A percentile compares a stretch with the other conserved stretches of the same genome.
Evolutionary conservation across 2,113 vertebrate genomes (phyloP).

Genomic region (Chaetodon trifascialis): DNA sequence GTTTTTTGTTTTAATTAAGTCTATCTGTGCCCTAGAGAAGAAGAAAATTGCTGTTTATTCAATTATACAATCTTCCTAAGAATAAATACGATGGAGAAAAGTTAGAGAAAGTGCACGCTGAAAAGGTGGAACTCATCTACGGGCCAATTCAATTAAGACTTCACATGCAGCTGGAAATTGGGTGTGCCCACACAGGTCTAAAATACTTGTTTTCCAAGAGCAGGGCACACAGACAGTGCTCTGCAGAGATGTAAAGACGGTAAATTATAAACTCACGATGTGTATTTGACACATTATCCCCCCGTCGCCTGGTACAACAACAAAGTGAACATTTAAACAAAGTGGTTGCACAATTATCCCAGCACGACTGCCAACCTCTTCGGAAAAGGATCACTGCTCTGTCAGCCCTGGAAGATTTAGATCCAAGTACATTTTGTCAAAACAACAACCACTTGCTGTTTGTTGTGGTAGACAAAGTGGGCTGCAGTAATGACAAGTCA

Average conservation of each 20-base stretch:
- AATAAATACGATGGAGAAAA: not conserved
- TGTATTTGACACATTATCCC: conserved; percentile 61
- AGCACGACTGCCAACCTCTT: conserved; percentile 53
- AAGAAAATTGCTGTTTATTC: not conserved
- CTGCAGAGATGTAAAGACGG: conserved; percentile 41
- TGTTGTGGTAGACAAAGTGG: conserved; percentile 56
- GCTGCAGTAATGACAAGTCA: conserved; percentile 64
- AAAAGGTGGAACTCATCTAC: not conserved
- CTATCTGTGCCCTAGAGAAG: not conserved
- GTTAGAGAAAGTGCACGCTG: not conserved
- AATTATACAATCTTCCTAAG: not conserved
- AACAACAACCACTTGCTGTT: conserved; percentile 59
- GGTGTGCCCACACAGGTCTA: conserved; percentile 37
- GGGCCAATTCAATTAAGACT: conserved; percentile 39
- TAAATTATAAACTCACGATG: conserved; percentile 60
- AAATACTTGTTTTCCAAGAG: conserved; percentile 65
- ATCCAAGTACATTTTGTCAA: conserved; percentile 60
- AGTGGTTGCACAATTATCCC: conserved; percentile 74
- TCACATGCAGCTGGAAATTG: conserved; percentile 54
- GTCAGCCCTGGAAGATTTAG: conserved; percentile 49
- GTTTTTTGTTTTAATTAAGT: not conserved
- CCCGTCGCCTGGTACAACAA: conserved; percentile 38
- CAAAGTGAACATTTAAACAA: conserved; percentile 68
- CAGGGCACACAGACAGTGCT: conserved; percentile 30
- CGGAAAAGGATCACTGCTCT: conserved; percentile 53